Conservation (phyloP, 2,797 vertebrate genomes). For the Dromococcyx pavoninus region DNA sequence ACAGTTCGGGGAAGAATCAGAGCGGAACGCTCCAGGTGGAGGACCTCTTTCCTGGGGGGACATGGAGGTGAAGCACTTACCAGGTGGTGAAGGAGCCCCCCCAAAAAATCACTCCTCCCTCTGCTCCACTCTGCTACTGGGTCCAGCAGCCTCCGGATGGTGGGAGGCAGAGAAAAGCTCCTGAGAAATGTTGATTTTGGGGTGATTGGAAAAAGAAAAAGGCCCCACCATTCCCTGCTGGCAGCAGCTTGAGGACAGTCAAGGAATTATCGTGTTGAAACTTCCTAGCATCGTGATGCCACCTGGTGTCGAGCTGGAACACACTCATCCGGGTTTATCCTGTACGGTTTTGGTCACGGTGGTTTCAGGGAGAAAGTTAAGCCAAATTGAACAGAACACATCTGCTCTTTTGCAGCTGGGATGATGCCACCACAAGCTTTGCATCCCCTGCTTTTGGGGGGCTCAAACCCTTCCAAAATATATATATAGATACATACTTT, state of each 20-base stretch:
- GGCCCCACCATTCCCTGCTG: not conserved
- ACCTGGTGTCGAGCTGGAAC: not conserved
- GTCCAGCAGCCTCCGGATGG: rapidly evolving
- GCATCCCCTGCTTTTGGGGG: not conserved
- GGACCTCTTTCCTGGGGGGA: conserved; percentile 85
- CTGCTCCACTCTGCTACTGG: rapidly evolving
- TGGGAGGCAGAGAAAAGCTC: not conserved
- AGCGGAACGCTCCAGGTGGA: conserved; percentile 76
- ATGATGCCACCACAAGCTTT: rapidly evolving
- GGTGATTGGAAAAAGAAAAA: not conserved
- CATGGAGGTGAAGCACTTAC: not conserved
- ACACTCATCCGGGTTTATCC: not conserved
- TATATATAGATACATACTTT: rapidly evolving
- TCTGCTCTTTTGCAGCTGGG: no score
- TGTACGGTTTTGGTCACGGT: rapidly evolving
- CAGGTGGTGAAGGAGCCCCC: not conserved
- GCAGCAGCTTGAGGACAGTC: not conserved
- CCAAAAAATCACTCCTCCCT: no score
- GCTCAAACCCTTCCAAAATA: not conserved
- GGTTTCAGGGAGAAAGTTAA: not conserved
- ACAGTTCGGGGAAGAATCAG: conserved; percentile 85
- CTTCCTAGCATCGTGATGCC: rapidly evolving
- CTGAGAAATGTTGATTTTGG: not conserved
- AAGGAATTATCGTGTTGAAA: rapidly evolving
- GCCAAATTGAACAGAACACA: rapidly evolving